phyloP scores from a whole-genome alignment of 2,797 vertebrate genomes.

The Leptoclinus maculatus region DNA sequence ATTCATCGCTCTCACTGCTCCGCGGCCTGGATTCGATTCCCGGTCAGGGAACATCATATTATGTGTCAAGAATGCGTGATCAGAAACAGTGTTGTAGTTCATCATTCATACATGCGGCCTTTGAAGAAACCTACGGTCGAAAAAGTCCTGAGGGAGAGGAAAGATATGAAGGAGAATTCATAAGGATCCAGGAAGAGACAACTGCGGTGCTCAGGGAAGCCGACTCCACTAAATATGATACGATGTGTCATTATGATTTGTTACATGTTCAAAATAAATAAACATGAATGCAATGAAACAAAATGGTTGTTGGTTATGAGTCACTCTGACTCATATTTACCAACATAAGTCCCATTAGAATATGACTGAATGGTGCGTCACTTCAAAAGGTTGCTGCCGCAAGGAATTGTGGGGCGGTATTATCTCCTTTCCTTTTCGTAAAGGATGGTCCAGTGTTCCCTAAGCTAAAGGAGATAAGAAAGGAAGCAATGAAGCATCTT shows the following conservation, averaged over 20 bases:
- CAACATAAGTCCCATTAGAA: background rate
- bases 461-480: background rate
- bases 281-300: background rate
- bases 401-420: background rate
- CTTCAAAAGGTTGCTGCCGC: background rate
- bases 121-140: background rate
- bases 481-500: background rate
- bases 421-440: background rate
- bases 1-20: constrained; percentile 78
- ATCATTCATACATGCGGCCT: background rate
- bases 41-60: constrained; percentile 57
- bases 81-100: background rate
- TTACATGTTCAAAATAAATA: background rate
- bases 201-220: background rate
- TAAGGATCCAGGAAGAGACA: too few relatives aligned
- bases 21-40: constrained; percentile 72
- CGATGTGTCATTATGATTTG: background rate
- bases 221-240: background rate
- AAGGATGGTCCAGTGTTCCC: too few relatives aligned
- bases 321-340: background rate
- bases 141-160: background rate
- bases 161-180: background rate
- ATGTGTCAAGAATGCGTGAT: background rate
- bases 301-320: background rate
- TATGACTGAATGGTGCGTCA: background rate